Evolutionary conservation across 1,140 invertebrate genomes (phyloP).

Genomic region (Ceratina australensis): DNA sequence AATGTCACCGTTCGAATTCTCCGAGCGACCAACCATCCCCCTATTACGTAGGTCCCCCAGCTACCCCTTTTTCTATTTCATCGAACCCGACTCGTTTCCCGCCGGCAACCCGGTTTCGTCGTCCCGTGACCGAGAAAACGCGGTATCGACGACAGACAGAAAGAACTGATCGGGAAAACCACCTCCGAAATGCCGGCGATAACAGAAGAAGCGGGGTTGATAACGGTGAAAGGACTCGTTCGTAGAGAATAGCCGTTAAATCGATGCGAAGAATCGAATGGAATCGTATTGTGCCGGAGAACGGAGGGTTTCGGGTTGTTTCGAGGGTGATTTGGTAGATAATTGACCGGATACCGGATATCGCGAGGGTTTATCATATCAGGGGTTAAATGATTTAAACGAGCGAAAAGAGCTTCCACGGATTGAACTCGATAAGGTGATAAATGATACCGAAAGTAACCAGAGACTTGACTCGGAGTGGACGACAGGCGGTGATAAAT

Average conservation of each 20-base stretch:
- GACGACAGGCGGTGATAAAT: background rate
- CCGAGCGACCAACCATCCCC: background rate
- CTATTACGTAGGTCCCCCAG: background rate
- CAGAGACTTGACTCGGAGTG: too few species aligned
- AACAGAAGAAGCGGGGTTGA: background rate
- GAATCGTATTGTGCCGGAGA: background rate
- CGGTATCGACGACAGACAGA: background rate
- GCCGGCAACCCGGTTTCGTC: too few species aligned
- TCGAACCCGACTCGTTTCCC: background rate
- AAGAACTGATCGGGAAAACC: background rate
- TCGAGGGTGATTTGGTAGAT: background rate
- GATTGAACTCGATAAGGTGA: background rate
- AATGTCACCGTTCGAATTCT: background rate
- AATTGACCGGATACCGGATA: background rate
- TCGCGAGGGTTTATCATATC: background rate
- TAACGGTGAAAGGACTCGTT: constrained; percentile 5
- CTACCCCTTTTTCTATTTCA: background rate
- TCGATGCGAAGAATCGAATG: background rate
- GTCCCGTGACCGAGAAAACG: background rate
- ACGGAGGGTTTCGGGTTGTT: background rate
- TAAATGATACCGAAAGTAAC: too few species aligned
- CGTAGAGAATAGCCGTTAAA: constrained; percentile 5
- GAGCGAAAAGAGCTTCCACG: background rate
- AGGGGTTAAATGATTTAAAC: background rate
- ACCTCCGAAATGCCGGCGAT: background rate